Evolutionary conservation across 2,113 vertebrate genomes (phyloP).

Genomic region (Platanista minor): DNA sequence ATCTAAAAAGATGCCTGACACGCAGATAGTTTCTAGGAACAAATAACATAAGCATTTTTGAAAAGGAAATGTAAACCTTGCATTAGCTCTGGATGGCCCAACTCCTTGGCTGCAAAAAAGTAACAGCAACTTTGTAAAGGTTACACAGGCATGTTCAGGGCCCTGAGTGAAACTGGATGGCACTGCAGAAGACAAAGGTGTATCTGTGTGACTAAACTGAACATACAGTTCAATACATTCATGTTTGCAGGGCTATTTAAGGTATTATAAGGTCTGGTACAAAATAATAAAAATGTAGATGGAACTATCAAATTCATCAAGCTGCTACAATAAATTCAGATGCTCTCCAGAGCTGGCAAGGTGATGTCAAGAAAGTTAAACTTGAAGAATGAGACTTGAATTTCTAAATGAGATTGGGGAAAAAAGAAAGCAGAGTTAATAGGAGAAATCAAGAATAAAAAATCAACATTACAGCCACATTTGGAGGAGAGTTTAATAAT

Average conservation of each 20-base stretch:
- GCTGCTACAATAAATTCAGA: slow-evolving; percentile 39
- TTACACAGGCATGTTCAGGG: slow-evolving; percentile 55
- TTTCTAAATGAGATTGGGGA: slow-evolving; percentile 60
- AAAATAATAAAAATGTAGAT: slow-evolving; percentile 67
- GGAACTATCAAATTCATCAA: slow-evolving; percentile 59
- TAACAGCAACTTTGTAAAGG: slow-evolving; percentile 69
- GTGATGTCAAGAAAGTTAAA: slow-evolving; percentile 66
- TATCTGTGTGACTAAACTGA: slow-evolving; percentile 61
- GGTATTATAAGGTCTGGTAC: slow-evolving; percentile 24
- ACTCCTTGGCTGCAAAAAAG: background rate
- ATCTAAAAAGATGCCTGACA: slow-evolving; percentile 59
- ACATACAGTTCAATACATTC: slow-evolving; percentile 29
- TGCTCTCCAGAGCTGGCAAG: slow-evolving; percentile 46
- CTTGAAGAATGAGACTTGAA: slow-evolving; percentile 44
- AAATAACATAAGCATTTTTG: slow-evolving; percentile 58
- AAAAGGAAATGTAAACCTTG: slow-evolving; percentile 59
- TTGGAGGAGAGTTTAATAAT: slow-evolving; percentile 50
- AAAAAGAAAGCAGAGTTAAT: slow-evolving; percentile 56
- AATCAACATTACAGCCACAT: background rate
- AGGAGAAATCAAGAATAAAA: slow-evolving; percentile 38
- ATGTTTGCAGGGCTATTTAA: slow-evolving; percentile 53
- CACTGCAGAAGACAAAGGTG: slow-evolving; percentile 43
- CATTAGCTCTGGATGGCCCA: slow-evolving; percentile 45
- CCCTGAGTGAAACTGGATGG: slow-evolving; percentile 55
- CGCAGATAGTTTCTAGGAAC: slow-evolving; percentile 65